Base-by-base conservation (phyloP, 1,140 invertebrate genomes). In the Papilio polytes region DNA sequence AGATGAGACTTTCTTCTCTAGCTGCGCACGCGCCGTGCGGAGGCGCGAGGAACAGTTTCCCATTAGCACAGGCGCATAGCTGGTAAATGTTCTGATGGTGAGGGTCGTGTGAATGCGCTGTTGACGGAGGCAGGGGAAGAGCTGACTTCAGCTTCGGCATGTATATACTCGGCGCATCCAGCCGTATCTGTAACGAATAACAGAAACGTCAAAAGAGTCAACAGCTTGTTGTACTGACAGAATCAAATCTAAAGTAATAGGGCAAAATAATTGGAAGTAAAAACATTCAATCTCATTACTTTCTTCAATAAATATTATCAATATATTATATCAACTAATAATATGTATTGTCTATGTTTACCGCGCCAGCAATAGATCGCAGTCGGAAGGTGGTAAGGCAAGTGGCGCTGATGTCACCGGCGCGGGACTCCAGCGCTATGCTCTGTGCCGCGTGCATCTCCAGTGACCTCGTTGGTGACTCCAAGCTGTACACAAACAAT, bases 51-150 rank as follows among this genome's bases (percentile, higher is more conserved):
- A 99, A 99, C 36, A 99, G 95, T 88, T 98, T 97, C 7, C 98
- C 98, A 89, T 98, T 98, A 20, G 97, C 97, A 91, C 98, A 99
- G 80, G 98, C 97, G 94, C 98, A 99, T 80, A 99, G 94, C 93
- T 99, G 98, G 92, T 98, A 98, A 81, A 98, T 97, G 84, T 97
- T 96, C 85, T 97, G 95, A 81, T 96, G 96, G 84, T 95, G 95
- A 48, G 91, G 95, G 66, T 95, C 94, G 74, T 94, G 91, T 3
- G 88, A 72, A 81, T 95, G 94, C 73, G 89, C 90, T 9, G 95
- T 91, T 8, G 92, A 90, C 1, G 95, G 87, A 13, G 94, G 92
- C 76, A 95, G 85, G 74, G 94, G 94, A 87, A 96, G 92, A n/a
- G 96, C 96, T 85, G 96, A 96, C 85, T 97, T 96, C 86, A 98